Base-by-base conservation (phyloP, 2,888 invertebrate species). In the Orthosia gothica region DNA sequence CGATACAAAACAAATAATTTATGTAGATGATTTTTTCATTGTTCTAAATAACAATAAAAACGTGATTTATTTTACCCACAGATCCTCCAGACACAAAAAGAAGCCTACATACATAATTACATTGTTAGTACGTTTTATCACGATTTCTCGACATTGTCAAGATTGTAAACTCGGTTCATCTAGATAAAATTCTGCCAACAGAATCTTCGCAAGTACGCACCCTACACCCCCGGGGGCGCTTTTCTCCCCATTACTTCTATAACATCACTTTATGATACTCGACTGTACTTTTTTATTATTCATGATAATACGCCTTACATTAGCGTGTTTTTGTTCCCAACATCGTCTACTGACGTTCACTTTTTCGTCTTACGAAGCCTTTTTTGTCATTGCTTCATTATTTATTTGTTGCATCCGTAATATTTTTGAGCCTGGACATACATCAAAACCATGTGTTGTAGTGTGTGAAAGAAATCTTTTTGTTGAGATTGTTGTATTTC, bases 251-350 rank as follows among this genome's bases (percentile, higher is more conserved):
- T 95, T 95, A 93, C 94, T 93, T 94, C 93, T 94, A 92, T 92
- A 94, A 93, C 93, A 94, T 94, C 95, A 92, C 94, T 95, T 95
- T 95, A 94, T 95, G 94, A 94, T 95, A 93, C 93, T 92, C 91
- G 89, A 91, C 92, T 91, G 93, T 92, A 89, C 91, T 92, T 93
- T 94, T 95, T 93, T 95, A 95, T 95, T 95, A 95, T 95, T 95
- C 94, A 95, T 94, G 93, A 91, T 95, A 95, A 95, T 95, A 93
- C 92, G 88, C 89, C 90, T 84, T 93, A 94, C 94, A 95, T 95
- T 94, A 95, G 93, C 92, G 89, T 93, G 89, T 91, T 93, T 90
- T 92, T 91, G 91, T 90, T 90, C 87, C 79, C 85, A 81, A 88
- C 91, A 90, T 90, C 91, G 89, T 91, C 91, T 90, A 85, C 64